Evolutionary conservation across 2,888 invertebrate species (phyloP), one percentile per base, ranked within the genome.

Genomic region (Eueremaeus valkanovi): DNA sequence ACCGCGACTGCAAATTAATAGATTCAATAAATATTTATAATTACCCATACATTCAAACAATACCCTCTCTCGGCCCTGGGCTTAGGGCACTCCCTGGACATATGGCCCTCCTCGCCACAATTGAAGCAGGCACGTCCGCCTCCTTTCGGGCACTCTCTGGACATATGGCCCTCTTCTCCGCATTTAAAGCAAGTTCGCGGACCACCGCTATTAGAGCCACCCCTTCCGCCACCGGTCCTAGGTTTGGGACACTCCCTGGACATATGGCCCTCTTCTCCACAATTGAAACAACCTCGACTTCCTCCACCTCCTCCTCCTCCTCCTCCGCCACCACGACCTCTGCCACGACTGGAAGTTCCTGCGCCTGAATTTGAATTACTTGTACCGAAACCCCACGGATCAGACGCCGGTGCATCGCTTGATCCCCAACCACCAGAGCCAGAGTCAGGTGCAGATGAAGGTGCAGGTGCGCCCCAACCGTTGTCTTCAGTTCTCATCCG

Each of bases 51-150:
- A n/a, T n/a, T n/a, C n/a, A n/a, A n/a, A n/a, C n/a, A n/a, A n/a
- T 40, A 27, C 36, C 70, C 70, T 27, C 61, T 18, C 5, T 33
- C 27, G 3, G 27, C 24, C 27, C 29, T 8, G 1, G 70, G 45
- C 29, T 70, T 70, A 13, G 70, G 8, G 24, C 70, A 70, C 16
- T 70, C 70, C 0, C 70, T 21, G 9, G 70, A 70, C 45, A 70
- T 70, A 70, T 70, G 24, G 3, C 40, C 68, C 24, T 70, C 70
- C 27, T 70, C 42, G 16, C 45, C 45, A 27, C 70, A 70, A 5
- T 70, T 70, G 24, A 70, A 70, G n/a, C 70, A 70, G 1, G 45
- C 70, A 1, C 70, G 40, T 24, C 70, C 70, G 1, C 70, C 70
- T 0, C 70, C 42, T 45, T 66, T 66, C 5, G 66, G 66, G 27